Evolutionary conservation across 1,140 invertebrate species (phyloP), one percentile per base, ranked within the genome.

Genomic region (Drosophila nikananu): DNA sequence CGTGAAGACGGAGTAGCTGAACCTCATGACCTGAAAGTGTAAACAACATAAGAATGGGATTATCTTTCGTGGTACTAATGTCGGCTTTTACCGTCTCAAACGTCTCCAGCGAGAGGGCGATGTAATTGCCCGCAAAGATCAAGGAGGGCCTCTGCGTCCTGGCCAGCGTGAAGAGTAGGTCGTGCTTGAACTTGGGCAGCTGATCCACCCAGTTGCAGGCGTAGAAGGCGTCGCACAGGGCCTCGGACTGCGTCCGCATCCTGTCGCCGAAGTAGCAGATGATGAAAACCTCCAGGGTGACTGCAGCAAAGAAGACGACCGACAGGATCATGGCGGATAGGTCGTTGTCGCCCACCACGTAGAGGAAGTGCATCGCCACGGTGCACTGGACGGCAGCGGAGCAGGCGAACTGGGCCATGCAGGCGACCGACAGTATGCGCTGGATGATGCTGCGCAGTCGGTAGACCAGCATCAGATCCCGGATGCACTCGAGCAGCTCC

Each of bases 251-350:
- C 10, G 58, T 48, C 13, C 75, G 76, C 76, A 92, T 74, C 30
- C 74, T 46, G 42, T 92, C 86, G 0, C 91, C 91, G 27, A 89
- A 92, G 41, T 80, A 92, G 30, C 91, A 92, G 25, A 91, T 83
- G 30, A 92, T 62, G 15, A 92, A 83, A 9, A 91, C 77, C 66
- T 92, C 91, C 57, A 92, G 46, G 2, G 89, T 92, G 46, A 92
- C 81, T 2, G 91, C 81, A 1, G 71, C 3, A 27, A 92, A 92
- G 73, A 92, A 92, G 1, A 92, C 84, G 0, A 81, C n/a, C 6
- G 90, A 92, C 2, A 92, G 35, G 8, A 80, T 68, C 79, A 91
- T 76, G 25, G 91, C 80, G 10, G 74, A 73, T 1, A 75, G 60
- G 39, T 92, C 86, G 10, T 86, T 42, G 15, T 67, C 65, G 12